These are phyloP conservation scores for Triops longicaudatus DNA, from an alignment of 1,140 invertebrate genomes.

Conservation along the genomic window DNA sequence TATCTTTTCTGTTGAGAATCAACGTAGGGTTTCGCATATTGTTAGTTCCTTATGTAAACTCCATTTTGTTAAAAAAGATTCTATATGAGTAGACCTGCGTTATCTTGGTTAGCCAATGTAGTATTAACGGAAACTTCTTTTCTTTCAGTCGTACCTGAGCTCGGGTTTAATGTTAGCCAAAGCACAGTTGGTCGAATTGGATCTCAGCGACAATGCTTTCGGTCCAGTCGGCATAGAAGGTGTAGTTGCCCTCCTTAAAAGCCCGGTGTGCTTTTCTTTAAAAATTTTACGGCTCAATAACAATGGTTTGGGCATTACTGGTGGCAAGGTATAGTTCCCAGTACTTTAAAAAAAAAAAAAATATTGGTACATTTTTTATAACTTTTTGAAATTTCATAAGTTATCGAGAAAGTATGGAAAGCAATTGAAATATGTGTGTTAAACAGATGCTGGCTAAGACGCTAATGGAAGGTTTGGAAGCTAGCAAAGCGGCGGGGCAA, in stretches of 20 bases:
- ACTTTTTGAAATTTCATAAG: too few relatives aligned
- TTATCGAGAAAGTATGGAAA: not conserved
- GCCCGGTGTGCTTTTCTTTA: slow-evolving; percentile 70
- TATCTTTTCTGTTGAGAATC: too few relatives aligned
- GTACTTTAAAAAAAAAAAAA: too few relatives aligned
- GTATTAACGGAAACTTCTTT: slow-evolving; percentile 26
- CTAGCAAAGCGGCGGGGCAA: slow-evolving; percentile 50
- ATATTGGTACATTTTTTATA: too few relatives aligned
- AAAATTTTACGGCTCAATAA: slow-evolving; percentile 83
- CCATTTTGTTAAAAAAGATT: too few relatives aligned
- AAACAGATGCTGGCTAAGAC: slow-evolving; percentile 69
- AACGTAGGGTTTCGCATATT: too few relatives aligned
- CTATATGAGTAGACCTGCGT: too few relatives aligned
- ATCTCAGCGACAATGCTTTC: slow-evolving; percentile 97
- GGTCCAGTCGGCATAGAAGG: slow-evolving; percentile 91
- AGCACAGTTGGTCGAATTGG: slow-evolving; percentile 71
- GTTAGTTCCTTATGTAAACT: too few relatives aligned
- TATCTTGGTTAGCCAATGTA: too few relatives aligned
- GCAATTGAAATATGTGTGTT: too few relatives aligned
- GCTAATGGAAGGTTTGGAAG: slow-evolving; percentile 59
- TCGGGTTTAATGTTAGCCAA: slow-evolving; percentile 68
- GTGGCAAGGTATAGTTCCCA: slow-evolving; percentile 70
- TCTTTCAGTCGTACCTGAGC: slow-evolving; percentile 63
- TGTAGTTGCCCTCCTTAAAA: slow-evolving; percentile 72
- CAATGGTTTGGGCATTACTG: slow-evolving; percentile 86